A percentile compares a stretch with the other conserved stretches of the same genome.
Evolutionary conservation across 1,140 invertebrate genomes (phyloP).

Genomic region (Bombus polaris): DNA sequence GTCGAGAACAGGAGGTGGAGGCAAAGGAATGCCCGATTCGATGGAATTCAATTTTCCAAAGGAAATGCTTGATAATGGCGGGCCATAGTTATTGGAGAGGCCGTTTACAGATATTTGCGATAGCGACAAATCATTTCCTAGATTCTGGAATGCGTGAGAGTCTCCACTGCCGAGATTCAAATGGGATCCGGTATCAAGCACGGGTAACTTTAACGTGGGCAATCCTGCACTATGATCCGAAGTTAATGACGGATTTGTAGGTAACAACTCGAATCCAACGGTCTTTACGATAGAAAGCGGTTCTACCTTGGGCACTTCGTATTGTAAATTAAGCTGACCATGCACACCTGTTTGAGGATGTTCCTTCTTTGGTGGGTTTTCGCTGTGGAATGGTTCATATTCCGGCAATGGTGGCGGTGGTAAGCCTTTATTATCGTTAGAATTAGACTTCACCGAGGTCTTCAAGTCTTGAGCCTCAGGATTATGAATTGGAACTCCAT

Average conservation of each 20-base stretch:
- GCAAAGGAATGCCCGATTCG: slow-evolving; percentile 47
- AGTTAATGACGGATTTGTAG: slow-evolving; percentile 63
- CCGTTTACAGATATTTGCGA: slow-evolving; percentile 40
- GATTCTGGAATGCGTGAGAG: slow-evolving; percentile 18
- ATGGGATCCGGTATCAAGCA: slow-evolving; percentile 40
- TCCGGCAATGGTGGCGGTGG: slow-evolving; percentile 81
- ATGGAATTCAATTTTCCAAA: slow-evolving; percentile 62
- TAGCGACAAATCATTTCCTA: slow-evolving; percentile 61
- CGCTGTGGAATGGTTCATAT: slow-evolving; percentile 76
- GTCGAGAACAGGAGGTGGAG: slow-evolving; percentile 71
- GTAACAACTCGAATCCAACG: slow-evolving; percentile 80
- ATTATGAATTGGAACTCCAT: slow-evolving; percentile 77
- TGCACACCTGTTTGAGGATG: background rate
- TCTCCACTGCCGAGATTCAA: background rate
- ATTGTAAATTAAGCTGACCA: slow-evolving; percentile 47
- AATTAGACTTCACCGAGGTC: slow-evolving; percentile 70
- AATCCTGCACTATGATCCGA: slow-evolving; percentile 29
- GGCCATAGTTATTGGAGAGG: slow-evolving; percentile 39
- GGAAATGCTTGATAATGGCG: slow-evolving; percentile 17
- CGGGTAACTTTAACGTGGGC: slow-evolving; percentile 15
- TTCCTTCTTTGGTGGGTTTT: slow-evolving; percentile 3
- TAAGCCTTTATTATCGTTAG: slow-evolving; percentile 74
- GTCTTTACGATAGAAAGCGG: slow-evolving; percentile 80
- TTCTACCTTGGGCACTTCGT: slow-evolving; percentile 58
- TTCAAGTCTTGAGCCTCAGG: slow-evolving; percentile 79